Conservation (phyloP, 1,140 invertebrate genomes). For the Drosophila punjabiensis region DNA sequence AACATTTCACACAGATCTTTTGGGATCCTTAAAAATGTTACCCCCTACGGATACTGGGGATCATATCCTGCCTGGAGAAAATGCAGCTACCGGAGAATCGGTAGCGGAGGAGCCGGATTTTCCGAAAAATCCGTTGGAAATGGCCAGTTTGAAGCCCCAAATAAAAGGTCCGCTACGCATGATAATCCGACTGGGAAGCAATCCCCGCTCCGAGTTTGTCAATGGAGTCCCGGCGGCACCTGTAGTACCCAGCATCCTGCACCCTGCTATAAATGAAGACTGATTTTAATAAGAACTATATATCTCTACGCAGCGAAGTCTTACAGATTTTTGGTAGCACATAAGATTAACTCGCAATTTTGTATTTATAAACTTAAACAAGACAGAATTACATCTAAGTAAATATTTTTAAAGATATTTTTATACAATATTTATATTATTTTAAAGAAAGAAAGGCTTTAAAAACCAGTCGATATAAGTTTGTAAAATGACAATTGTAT, state of each 20-base stretch:
- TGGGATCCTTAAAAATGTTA: background rate
- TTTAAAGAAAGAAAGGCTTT: background rate
- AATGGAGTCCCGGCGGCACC: background rate
- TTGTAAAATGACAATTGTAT: background rate
- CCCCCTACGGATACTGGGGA: background rate
- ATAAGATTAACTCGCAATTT: background rate
- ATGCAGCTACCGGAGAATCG: background rate
- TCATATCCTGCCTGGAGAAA: background rate
- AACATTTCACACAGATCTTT: background rate
- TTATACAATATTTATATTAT: background rate
- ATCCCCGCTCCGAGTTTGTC: background rate
- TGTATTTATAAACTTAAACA: background rate
- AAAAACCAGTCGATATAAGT: background rate
- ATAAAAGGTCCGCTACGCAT: background rate
- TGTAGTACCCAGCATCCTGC: background rate
- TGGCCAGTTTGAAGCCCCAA: background rate
- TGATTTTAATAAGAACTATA: background rate
- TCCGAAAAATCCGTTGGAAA: background rate
- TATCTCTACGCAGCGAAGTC: background rate
- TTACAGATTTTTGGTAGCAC: background rate
- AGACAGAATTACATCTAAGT: background rate
- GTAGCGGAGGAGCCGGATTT: background rate
- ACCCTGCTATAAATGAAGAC: background rate
- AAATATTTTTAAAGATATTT: background rate
- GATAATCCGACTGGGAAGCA: background rate